A percentile compares a stretch with the other conserved stretches of the same genome.
phyloP scores from a whole-genome alignment of 1,140 invertebrate species.

The Panulirus ornatus region DNA sequence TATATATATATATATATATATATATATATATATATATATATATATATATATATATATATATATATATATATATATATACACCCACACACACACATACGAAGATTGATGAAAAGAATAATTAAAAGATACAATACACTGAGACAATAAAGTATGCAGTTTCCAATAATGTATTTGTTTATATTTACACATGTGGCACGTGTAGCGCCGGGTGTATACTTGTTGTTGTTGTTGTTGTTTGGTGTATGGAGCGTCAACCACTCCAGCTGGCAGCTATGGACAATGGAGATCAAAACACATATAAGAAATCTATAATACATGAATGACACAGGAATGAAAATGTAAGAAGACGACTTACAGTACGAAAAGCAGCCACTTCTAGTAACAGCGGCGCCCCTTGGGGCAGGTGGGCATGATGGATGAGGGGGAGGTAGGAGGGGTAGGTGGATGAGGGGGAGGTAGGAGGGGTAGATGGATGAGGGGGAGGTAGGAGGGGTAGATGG shows the following conservation, averaged over 20 bases:
- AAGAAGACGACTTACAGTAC: conserved; percentile 39
- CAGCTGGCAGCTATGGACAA: conserved; percentile 40
- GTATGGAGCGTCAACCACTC: not conserved
- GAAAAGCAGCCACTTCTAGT: conserved; percentile 31
- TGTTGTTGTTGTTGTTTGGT: not conserved
- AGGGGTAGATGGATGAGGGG: not conserved
- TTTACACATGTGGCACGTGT: conserved; percentile 43
- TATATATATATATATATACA: conserved; percentile 6
- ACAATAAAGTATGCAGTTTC: not conserved
- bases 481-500: no score
- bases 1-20: conserved; percentile 7
- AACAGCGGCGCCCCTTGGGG: conserved; percentile 42
- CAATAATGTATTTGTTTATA: conserved; percentile 16
- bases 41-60: conserved; percentile 8
- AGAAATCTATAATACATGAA: conserved; percentile 54
- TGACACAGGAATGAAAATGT: conserved; percentile 56
- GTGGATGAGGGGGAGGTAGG: not conserved
- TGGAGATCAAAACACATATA: conserved; percentile 50
- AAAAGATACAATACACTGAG: conserved; percentile 12
- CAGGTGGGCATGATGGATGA: not conserved
- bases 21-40: conserved; percentile 14
- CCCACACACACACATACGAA: no score
- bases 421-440: not conserved
- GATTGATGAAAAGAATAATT: not conserved
- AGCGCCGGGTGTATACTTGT: no score